Evolutionary conservation across 2,888 invertebrate species (phyloP).

Genomic region (Elegia similella): DNA sequence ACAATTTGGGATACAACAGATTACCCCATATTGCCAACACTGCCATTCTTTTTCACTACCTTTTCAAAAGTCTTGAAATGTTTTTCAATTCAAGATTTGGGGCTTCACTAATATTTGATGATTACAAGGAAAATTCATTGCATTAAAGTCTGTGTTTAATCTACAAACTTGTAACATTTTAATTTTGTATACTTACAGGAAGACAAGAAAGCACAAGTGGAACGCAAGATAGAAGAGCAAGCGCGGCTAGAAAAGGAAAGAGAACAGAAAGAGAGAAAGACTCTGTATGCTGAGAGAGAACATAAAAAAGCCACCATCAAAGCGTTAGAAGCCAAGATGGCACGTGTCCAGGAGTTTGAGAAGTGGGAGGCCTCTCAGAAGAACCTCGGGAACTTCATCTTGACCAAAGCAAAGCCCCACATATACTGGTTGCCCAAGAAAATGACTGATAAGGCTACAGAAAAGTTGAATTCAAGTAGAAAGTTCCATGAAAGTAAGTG

Average conservation of each 20-base stretch:
- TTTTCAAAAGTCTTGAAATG: no score
- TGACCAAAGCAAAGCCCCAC: constrained; percentile 92
- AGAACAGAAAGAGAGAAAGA: constrained; percentile 90
- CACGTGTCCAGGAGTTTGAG: constrained; percentile 92
- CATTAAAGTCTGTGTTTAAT: no score
- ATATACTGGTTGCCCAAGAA: constrained; percentile 94
- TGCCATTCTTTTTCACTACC: no score
- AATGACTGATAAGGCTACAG: constrained; percentile 86
- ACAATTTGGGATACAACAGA: no score
- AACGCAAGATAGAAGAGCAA: constrained; percentile 96
- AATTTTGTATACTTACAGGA: no score
- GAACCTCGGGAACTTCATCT: constrained; percentile 90
- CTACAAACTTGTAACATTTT: no score
- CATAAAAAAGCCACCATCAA: constrained; percentile 94
- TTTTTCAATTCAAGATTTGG: no score
- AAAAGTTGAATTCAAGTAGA: constrained; percentile 84
- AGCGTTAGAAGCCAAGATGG: constrained; percentile 94
- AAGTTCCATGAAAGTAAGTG: constrained; percentile 84
- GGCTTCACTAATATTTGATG: no score
- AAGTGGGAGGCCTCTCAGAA: constrained; percentile 90
- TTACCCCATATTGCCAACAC: no score
- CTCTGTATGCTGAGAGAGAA: constrained; percentile 91
- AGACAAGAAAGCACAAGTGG: constrained; percentile 87
- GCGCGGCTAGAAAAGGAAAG: constrained; percentile 92
- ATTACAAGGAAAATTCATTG: no score